Evolutionary conservation across 2,797 vertebrate genomes (phyloP).

Genomic region (Amblyraja radiata): DNA sequence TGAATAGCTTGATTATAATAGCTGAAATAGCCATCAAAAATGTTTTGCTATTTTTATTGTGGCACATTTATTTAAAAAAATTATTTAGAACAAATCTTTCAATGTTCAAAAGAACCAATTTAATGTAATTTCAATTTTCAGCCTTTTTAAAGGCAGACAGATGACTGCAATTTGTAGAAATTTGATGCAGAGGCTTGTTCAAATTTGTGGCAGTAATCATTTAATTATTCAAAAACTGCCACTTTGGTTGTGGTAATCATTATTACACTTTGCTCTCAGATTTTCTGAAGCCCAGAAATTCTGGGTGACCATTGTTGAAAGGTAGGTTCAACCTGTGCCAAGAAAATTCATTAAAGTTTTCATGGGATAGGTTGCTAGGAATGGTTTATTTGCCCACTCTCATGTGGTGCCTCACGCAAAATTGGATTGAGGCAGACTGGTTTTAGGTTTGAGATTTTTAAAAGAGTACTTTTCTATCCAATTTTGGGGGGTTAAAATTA

Average conservation of each 20-base stretch:
- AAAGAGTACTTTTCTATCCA: not conserved
- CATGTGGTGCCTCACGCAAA: no score
- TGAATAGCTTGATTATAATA: not conserved
- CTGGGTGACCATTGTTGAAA: not conserved
- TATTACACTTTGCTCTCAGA: not conserved
- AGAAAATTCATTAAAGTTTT: not conserved
- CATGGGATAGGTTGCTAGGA: not conserved
- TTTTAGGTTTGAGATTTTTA: not conserved
- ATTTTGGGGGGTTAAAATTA: not conserved
- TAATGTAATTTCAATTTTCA: not conserved
- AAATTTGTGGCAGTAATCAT: not conserved
- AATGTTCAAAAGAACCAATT: not conserved
- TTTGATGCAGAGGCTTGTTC: not conserved
- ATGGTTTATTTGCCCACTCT: not conserved
- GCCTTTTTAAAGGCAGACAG: not conserved
- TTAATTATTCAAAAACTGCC: no score
- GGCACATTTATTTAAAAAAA: not conserved
- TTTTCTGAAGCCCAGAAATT: not conserved
- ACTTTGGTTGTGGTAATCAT: not conserved
- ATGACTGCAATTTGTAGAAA: not conserved
- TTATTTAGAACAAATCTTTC: not conserved
- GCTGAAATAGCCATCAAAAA: not conserved
- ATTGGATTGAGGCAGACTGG: no score
- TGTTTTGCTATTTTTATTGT: not conserved
- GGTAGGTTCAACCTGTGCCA: not conserved